Evolutionary conservation across 1,140 invertebrate species (phyloP).

Genomic region (Pteromalus puparum): DNA sequence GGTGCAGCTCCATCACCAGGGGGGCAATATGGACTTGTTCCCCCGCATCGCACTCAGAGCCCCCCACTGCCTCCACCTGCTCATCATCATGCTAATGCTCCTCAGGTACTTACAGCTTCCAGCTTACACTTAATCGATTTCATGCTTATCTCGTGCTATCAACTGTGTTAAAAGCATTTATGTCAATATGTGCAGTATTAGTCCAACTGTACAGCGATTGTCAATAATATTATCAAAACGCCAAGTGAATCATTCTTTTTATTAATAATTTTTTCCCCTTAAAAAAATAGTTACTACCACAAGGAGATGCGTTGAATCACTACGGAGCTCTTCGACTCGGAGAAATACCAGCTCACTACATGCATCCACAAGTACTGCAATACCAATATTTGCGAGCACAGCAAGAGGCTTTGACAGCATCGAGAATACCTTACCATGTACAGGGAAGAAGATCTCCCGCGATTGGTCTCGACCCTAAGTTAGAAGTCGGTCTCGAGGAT

Average conservation of each 20-base stretch:
- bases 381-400: conserved; percentile 84
- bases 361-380: conserved; percentile 81
- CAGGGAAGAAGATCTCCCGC: conserved; percentile 68
- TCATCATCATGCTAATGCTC: conserved; percentile 87
- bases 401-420: conserved; percentile 77
- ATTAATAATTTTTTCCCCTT: conserved; percentile 14
- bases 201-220: background rate
- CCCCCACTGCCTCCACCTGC: conserved; percentile 82
- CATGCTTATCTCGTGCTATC: background rate
- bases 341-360: conserved; percentile 75
- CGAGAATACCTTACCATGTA: conserved; percentile 72
- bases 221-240: background rate
- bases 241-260: background rate
- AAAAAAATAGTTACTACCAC: conserved; percentile 56
- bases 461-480: conserved; percentile 69
- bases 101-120: conserved; percentile 78
- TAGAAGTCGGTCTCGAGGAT: conserved; percentile 77
- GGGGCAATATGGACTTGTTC: conserved; percentile 70
- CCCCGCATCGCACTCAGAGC: conserved; percentile 78
- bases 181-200: background rate
- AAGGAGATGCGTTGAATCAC: conserved; percentile 80
- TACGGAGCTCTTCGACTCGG: conserved; percentile 66
- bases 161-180: background rate
- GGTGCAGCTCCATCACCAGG: conserved; percentile 70
- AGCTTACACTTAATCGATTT: background rate